These are phyloP conservation scores for Drosophila prosaltans DNA, from an alignment of 1,140 invertebrate genomes.

Conservation along the genomic window DNA sequence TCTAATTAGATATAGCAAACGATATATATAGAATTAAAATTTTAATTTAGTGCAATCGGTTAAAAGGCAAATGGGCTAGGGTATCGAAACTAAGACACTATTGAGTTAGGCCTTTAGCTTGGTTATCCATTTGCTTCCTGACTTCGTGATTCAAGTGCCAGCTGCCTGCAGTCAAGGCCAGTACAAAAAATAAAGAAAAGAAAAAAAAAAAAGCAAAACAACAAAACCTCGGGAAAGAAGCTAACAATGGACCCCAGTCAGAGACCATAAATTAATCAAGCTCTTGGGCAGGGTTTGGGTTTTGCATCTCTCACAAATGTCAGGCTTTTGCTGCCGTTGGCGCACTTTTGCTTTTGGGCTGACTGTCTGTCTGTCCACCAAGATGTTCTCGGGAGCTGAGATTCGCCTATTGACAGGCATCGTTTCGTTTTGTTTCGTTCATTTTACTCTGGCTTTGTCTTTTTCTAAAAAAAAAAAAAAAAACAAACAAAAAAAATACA, in stretches of 20 bases:
- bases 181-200: constrained; percentile 37
- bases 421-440: constrained; percentile 13
- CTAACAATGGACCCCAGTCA: constrained; percentile 58
- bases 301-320: constrained; percentile 60
- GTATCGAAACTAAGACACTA: not conserved
- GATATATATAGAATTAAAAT: too few species aligned
- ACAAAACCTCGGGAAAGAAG: constrained; percentile 27
- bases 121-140: constrained; percentile 17
- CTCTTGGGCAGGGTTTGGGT: constrained; percentile 47
- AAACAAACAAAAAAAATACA: not conserved
- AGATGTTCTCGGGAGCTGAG: constrained; percentile 35
- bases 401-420: constrained; percentile 52
- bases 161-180: constrained; percentile 65
- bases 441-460: constrained; percentile 2
- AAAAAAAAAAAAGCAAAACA: constrained; percentile 21
- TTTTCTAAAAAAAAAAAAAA: not conserved
- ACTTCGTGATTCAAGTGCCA: constrained; percentile 66
- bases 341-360: constrained; percentile 47
- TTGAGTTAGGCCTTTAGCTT: not conserved
- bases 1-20: too few species aligned
- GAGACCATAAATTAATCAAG: constrained; percentile 75
- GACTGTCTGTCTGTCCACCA: constrained; percentile 4
- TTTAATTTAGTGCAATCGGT: too few species aligned
- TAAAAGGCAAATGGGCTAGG: not conserved
- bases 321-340: constrained; percentile 48